Evolutionary conservation across 2,888 invertebrate genomes (phyloP).

Genomic region (Pollenia amentaria): DNA sequence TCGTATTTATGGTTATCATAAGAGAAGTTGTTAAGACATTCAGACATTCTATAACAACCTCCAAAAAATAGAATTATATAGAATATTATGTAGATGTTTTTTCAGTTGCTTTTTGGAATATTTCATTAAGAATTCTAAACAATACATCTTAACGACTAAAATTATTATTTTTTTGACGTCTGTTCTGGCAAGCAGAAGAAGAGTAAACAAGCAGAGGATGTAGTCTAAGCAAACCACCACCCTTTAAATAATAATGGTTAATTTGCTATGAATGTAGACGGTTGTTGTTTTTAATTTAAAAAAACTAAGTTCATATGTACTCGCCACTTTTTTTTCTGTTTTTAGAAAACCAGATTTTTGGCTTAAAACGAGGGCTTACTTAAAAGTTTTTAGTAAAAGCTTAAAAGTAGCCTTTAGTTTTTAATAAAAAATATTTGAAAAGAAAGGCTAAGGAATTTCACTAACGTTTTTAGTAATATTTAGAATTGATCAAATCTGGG

Average conservation of each 20-base stretch:
- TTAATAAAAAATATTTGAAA: too few relatives aligned
- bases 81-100: too few relatives aligned
- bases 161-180: not conserved
- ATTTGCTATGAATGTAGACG: not conserved
- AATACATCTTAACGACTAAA: conserved; percentile 23
- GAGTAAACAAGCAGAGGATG: not conserved
- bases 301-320: conserved; percentile 21
- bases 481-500: not conserved
- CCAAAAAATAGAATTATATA: too few relatives aligned
- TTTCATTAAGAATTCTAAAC: conserved; percentile 33
- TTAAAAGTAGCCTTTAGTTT: not conserved
- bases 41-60: too few relatives aligned
- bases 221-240: not conserved
- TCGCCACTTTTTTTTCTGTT: not conserved
- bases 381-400: not conserved
- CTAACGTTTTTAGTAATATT: not conserved
- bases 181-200: not conserved
- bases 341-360: conserved; percentile 2
- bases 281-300: not conserved
- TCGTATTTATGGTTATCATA: too few relatives aligned
- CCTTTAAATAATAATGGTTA: conserved; percentile 22
- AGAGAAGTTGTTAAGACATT: too few relatives aligned
- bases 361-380: not conserved
- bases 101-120: not conserved
- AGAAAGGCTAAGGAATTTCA: too few relatives aligned